Evolutionary conservation across 2,113 vertebrate species (phyloP).

Genomic region (Piliocolobus tephrosceles): DNA sequence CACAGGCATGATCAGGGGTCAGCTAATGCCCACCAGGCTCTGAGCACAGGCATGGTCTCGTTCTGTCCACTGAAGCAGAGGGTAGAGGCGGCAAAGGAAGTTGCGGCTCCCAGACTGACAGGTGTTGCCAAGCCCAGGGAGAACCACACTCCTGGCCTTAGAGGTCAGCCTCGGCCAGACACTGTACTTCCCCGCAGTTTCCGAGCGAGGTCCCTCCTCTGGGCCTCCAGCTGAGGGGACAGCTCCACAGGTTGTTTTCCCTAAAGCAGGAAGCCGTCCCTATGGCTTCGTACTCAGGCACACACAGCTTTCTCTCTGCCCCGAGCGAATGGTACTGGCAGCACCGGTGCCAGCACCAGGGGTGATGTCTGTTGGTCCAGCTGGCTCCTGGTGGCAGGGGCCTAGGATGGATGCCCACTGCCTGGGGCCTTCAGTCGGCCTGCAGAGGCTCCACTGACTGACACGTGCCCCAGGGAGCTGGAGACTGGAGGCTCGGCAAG

Average conservation of each 20-base stretch:
- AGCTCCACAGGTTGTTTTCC: background rate
- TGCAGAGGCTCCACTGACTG: background rate
- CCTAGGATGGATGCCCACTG: too few relatives aligned
- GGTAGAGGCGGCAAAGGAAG: background rate
- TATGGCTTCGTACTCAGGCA: rapidly evolving
- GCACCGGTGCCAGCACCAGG: background rate
- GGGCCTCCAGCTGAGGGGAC: background rate
- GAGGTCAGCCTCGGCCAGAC: background rate
- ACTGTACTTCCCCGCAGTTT: rapidly evolving
- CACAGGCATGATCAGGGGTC: background rate
- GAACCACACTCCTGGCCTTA: background rate
- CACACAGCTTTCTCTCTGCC: background rate
- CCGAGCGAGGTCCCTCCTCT: background rate
- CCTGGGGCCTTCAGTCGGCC: background rate
- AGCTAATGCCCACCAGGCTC: background rate
- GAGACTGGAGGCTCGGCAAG: background rate
- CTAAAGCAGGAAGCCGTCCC: background rate
- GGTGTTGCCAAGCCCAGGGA: background rate
- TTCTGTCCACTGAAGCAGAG: background rate
- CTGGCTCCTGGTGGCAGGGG: background rate
- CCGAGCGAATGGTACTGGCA: background rate
- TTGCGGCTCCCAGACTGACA: background rate
- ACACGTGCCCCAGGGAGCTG: rapidly evolving
- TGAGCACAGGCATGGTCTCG: background rate
- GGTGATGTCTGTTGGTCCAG: background rate